Conservation (phyloP, 2,797 vertebrate genomes). For the Chrysocyon brachyurus region DNA sequence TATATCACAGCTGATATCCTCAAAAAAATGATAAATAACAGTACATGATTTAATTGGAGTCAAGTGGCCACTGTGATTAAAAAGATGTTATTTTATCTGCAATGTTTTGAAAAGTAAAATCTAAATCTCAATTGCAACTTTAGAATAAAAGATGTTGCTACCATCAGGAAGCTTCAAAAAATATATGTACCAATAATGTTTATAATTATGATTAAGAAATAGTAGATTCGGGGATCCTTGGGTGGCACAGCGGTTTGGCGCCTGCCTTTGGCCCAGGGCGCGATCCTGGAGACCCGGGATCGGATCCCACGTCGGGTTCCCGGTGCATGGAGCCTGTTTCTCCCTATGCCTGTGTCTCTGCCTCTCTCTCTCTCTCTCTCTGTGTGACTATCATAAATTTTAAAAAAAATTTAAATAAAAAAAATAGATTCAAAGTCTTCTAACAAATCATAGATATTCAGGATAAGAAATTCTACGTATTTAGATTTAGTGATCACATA, state of each 20-base stretch:
- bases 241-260: rapidly evolving
- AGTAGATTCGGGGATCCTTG: background rate
- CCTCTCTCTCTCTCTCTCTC: too few species aligned
- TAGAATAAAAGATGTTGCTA: background rate
- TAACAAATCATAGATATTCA: background rate
- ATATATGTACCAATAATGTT: background rate
- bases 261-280: too few species aligned
- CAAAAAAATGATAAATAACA: background rate
- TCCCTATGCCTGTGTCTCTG: too few species aligned
- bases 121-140: background rate
- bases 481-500: background rate
- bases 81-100: background rate
- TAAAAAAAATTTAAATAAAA: background rate
- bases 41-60: background rate
- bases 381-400: too few species aligned
- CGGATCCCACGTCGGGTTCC: too few species aligned
- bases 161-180: background rate
- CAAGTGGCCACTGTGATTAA: background rate
- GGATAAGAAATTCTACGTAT: background rate
- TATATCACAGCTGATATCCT: background rate
- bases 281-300: too few species aligned
- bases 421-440: background rate
- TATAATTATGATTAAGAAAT: background rate
- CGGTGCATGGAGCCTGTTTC: too few species aligned
- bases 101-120: background rate